Percentiles rank a stretch among this genome's conserved stretches.
Conservation (phyloP, 2,113 vertebrate genomes). For the Cephalopterus ornatus region DNA sequence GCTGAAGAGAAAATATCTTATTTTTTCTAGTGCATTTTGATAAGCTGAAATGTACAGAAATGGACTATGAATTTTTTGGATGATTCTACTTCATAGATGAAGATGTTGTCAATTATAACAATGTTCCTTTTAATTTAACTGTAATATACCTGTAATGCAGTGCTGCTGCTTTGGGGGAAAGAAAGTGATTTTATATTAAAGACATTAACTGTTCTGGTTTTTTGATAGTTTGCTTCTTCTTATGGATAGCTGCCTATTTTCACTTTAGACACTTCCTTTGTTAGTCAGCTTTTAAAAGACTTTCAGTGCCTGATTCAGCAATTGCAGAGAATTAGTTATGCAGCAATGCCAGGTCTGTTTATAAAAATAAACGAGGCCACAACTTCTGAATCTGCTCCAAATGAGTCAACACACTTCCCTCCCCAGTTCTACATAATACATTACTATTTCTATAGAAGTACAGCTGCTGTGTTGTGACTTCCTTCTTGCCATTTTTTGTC, state of each 20-base stretch:
- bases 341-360: not conserved
- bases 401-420: not conserved
- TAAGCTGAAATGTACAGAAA: not conserved
- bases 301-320: not conserved
- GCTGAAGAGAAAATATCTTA: not conserved
- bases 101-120: not conserved
- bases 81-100: not conserved
- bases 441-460: not conserved
- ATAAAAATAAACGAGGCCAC: not conserved
- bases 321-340: not conserved
- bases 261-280: not conserved
- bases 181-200: conserved; percentile 40
- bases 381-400: not conserved
- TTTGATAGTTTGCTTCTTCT: not conserved
- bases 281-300: not conserved
- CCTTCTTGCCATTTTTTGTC: not conserved
- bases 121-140: conserved; percentile 21
- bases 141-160: not conserved
- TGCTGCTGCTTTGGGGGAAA: not conserved
- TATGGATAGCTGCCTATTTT: not conserved
- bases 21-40: not conserved
- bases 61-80: not conserved
- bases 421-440: not conserved
- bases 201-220: not conserved
- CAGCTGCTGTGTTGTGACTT: not conserved